A percentile compares a stretch with the other conserved stretches of the same genome.
phyloP scores from a whole-genome alignment of 2,797 vertebrate species.

The Chelidonichthys spinosus region DNA sequence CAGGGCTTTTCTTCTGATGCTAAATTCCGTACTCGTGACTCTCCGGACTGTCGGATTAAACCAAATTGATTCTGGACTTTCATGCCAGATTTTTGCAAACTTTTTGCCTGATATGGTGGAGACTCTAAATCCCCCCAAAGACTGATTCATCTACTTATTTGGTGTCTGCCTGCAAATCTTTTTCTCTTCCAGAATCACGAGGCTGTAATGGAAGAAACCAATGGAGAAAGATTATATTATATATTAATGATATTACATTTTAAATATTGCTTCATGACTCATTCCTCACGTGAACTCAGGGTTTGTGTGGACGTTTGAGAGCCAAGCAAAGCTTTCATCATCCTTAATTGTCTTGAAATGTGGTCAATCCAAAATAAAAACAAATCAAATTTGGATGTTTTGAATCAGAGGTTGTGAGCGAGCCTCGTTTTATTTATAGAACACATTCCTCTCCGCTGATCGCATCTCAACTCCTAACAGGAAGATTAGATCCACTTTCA shows the following conservation, averaged over 20 bases:
- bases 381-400: neutral
- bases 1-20: neutral
- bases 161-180: neutral
- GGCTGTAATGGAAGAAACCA: neutral
- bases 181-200: neutral
- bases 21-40: neutral
- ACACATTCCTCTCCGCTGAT: constrained; percentile 47
- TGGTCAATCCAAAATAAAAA: neutral
- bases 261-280: neutral
- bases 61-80: too few relatives aligned
- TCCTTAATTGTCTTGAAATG: neutral
- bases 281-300: neutral
- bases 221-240: neutral
- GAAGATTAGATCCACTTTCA: constrained; percentile 31
- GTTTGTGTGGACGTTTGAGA: neutral
- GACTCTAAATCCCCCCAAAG: neutral
- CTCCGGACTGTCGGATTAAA: too few relatives aligned
- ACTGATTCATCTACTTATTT: neutral
- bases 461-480: constrained; percentile 34
- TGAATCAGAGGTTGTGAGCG: neutral
- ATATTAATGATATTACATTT: neutral
- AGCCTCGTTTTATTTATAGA: constrained; percentile 13
- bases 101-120: neutral
- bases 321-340: neutral
- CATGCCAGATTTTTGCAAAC: too few relatives aligned